Evolutionary conservation across 2,888 invertebrate species (phyloP).

Genomic region (Volucella inanis): DNA sequence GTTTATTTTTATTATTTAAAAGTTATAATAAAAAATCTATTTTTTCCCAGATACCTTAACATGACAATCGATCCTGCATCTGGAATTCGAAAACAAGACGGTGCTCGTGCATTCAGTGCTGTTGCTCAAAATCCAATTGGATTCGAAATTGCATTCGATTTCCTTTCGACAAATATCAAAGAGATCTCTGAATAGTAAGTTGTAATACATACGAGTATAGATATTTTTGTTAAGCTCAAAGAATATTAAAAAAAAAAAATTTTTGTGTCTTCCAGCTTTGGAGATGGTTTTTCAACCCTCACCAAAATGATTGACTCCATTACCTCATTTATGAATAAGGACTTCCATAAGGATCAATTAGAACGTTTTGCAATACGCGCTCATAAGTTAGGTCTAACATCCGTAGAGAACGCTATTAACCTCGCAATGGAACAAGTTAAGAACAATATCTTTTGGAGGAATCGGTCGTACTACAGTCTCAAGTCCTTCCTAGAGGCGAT

Average conservation of each 20-base stretch:
- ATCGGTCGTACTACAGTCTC: slow-evolving; percentile 81
- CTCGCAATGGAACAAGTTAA: slow-evolving; percentile 82
- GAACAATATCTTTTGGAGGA: slow-evolving; percentile 83
- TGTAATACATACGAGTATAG: neutral
- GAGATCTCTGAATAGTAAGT: slow-evolving; percentile 83
- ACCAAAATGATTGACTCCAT: slow-evolving; percentile 84
- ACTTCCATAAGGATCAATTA: slow-evolving; percentile 82
- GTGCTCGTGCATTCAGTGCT: slow-evolving; percentile 84
- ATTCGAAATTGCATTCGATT: slow-evolving; percentile 86
- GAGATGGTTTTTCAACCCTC: slow-evolving; percentile 85
- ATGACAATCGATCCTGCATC: slow-evolving; percentile 84
- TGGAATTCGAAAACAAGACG: slow-evolving; percentile 86
- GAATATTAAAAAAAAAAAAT: slow-evolving; percentile 9
- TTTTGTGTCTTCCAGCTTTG: slow-evolving; percentile 82
- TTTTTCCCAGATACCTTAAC: slow-evolving; percentile 83
- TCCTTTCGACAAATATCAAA: slow-evolving; percentile 82
- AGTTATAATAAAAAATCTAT: neutral
- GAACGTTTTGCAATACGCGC: slow-evolving; percentile 80
- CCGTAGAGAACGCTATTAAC: slow-evolving; percentile 80
- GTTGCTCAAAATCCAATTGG: slow-evolving; percentile 86
- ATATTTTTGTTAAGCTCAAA: neutral
- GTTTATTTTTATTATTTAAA: neutral
- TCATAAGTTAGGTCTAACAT: slow-evolving; percentile 80
- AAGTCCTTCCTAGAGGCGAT: slow-evolving; percentile 81
- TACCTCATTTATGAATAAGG: slow-evolving; percentile 84